Conservation (phyloP, 1,140 invertebrate genomes). For the Cecropterus lyciades region DNA sequence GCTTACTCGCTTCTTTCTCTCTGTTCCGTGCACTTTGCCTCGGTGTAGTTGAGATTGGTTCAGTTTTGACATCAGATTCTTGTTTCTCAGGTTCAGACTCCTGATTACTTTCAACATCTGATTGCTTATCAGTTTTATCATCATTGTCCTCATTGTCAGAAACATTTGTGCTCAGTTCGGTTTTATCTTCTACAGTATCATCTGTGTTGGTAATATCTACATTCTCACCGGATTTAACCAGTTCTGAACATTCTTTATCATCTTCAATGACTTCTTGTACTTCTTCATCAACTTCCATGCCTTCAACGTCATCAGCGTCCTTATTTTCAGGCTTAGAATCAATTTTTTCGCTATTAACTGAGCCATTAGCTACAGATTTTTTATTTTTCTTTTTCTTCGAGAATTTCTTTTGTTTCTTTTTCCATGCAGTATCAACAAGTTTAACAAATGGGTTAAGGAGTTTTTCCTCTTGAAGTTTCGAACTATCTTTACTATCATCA, state of each 20-base stretch:
- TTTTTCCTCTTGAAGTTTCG: constrained; percentile 40
- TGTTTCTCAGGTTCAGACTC: constrained; percentile 18
- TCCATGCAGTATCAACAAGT: constrained; percentile 66
- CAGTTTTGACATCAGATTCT: constrained; percentile 25
- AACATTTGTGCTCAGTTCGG: background rate
- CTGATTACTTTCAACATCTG: constrained; percentile 2
- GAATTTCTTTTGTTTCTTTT: constrained; percentile 71
- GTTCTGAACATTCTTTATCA: constrained; percentile 6
- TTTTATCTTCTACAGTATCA: background rate
- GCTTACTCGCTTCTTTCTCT: constrained; percentile 46
- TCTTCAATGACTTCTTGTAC: constrained; percentile 5
- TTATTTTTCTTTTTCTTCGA: constrained; percentile 57
- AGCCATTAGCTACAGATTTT: constrained; percentile 26
- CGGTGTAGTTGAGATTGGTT: constrained; percentile 37
- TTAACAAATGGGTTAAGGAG: constrained; percentile 68
- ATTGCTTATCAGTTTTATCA: constrained; percentile 17
- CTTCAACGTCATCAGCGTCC: constrained; percentile 28
- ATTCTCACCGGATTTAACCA: background rate
- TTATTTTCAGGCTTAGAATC: constrained; percentile 35
- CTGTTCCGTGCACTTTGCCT: constrained; percentile 52
- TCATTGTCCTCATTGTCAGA: constrained; percentile 2
- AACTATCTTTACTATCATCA: constrained; percentile 61
- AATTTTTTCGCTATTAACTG: constrained; percentile 31
- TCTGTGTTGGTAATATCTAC: background rate
- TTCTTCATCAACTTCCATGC: constrained; percentile 36